Evolutionary conservation across 2,113 vertebrate species (phyloP), one percentile per base, ranked within the genome.

Genomic region (Orycteropus afer): DNA sequence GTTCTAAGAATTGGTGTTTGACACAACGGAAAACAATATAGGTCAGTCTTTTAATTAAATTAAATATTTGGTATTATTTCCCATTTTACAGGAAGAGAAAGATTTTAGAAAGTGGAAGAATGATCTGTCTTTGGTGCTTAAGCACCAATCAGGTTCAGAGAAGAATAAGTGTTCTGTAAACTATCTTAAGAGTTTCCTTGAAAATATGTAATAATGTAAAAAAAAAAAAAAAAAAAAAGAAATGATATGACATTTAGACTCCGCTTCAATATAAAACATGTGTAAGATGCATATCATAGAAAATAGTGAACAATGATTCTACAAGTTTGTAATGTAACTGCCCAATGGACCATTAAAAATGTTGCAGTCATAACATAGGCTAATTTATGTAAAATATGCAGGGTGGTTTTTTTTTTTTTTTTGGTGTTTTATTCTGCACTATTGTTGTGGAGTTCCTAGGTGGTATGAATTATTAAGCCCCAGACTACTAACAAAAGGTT

Each of bases 1-100:
- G 3, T 93, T 88, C 63, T 61, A 89, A 79, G 84, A 93, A 85
- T 81, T 59, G 80, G 29, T 80, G 23, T 90, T 59, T 57, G n/a
- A 79, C 13, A 67, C 17, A 73, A 32, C 73, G n/a, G 27, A 74
- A 88, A 76, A 42, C 32, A 49, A 89, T 61, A 47, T 32, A 87
- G 25, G 57, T 73, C 12, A 8, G 45, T 71, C 47, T 76, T 32
- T 61, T 15, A 13, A 55, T 1, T 27, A 40, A 90, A 37, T 89
- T 61, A 94, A 89, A 71, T 40, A 42, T 47, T 47, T 82, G n/a
- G 20, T 34, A 69, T 76, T 7, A 69, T 27, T 29, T 47, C 27
- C 42, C 73, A 55, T 69, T 88, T 86, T 89, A 79, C 59, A 65
- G 49, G 59, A 18, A 49, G 67, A 2, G 5, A 27, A 59, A 40